A percentile compares a stretch with the other conserved stretches of the same genome.
These are phyloP conservation scores for Drosophila longiperda DNA, from an alignment of 2,888 invertebrate species.

Conservation along the genomic window DNA sequence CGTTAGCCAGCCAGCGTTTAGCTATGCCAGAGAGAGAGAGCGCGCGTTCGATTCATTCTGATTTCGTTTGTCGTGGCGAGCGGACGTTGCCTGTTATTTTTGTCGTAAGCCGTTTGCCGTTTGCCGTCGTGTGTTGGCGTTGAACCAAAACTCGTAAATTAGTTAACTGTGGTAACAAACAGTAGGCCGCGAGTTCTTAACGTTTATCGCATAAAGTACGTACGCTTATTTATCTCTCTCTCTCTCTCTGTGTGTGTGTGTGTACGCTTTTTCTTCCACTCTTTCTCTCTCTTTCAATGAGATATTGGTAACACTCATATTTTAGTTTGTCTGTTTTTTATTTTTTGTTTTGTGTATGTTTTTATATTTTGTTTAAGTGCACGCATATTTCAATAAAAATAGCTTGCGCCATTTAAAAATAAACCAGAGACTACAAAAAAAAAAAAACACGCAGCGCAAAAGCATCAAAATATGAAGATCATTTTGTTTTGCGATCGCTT, in stretches of 20 bases:
- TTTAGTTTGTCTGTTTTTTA: slow-evolving; percentile 8
- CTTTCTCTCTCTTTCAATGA: slow-evolving; percentile 38
- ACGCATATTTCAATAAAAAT: slow-evolving; percentile 37
- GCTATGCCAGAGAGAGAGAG: slow-evolving; percentile 35
- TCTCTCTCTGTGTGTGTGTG: slow-evolving; percentile 29
- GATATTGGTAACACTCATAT: slow-evolving; percentile 59
- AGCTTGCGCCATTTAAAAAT: slow-evolving; percentile 42
- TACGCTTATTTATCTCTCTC: slow-evolving; percentile 27
- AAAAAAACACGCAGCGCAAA: slow-evolving; percentile 16
- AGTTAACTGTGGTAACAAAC: slow-evolving; percentile 55
- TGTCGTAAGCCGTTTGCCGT: slow-evolving; percentile 24
- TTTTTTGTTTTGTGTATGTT: slow-evolving; percentile 9
- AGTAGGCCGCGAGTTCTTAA: slow-evolving; percentile 52
- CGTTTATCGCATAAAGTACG: slow-evolving; percentile 34
- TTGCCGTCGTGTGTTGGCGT: slow-evolving; percentile 37
- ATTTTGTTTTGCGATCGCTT: slow-evolving; percentile 4
- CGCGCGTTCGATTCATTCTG: slow-evolving; percentile 47
- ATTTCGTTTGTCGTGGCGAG: slow-evolving; percentile 59
- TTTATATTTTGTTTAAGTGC: slow-evolving; percentile 23
- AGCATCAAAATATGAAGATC: slow-evolving; percentile 8
- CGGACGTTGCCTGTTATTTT: slow-evolving; percentile 45
- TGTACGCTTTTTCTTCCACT: slow-evolving; percentile 5
- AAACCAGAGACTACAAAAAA: slow-evolving; percentile 13
- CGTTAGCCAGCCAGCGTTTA: slow-evolving; percentile 1
- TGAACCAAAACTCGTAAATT: slow-evolving; percentile 36